Conservation (phyloP, 1,140 invertebrate species). For the Popillia japonica region DNA sequence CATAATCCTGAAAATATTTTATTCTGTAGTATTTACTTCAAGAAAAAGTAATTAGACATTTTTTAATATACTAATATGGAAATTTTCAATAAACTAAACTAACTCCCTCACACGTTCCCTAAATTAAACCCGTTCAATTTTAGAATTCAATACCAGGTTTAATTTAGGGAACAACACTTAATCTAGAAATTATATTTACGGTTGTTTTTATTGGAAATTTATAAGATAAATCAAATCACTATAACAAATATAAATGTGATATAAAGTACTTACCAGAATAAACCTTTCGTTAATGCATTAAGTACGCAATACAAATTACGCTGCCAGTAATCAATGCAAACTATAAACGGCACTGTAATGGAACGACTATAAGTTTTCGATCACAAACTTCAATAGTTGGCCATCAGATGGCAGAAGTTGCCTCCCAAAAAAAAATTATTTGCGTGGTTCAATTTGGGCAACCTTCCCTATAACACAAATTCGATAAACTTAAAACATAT, state of each 20-base stretch:
- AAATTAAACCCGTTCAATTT: not conserved
- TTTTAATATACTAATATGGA: not conserved
- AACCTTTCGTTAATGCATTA: not conserved
- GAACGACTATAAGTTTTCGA: slow-evolving; percentile 5
- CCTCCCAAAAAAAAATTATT: not conserved
- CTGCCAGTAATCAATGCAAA: not conserved
- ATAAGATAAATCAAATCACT: not conserved
- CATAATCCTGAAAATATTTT: slow-evolving; percentile 7
- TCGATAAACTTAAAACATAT: too few relatives aligned
- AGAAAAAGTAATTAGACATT: not conserved
- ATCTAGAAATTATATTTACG: not conserved
- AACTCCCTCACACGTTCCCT: not conserved
- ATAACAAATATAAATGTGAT: not conserved
- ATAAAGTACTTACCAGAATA: not conserved
- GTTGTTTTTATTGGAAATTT: not conserved
- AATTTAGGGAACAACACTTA: too few relatives aligned
- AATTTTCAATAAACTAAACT: not conserved
- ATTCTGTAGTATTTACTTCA: not conserved
- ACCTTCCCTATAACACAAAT: too few relatives aligned
- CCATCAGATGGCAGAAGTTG: not conserved
- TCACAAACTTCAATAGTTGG: slow-evolving; percentile 10
- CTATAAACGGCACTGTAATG: not conserved
- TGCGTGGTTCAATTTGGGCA: not conserved
- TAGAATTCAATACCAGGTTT: not conserved
- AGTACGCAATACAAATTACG: not conserved